Conservation (phyloP, 2,888 invertebrate species). For the Hirudinaria manillensis region DNA sequence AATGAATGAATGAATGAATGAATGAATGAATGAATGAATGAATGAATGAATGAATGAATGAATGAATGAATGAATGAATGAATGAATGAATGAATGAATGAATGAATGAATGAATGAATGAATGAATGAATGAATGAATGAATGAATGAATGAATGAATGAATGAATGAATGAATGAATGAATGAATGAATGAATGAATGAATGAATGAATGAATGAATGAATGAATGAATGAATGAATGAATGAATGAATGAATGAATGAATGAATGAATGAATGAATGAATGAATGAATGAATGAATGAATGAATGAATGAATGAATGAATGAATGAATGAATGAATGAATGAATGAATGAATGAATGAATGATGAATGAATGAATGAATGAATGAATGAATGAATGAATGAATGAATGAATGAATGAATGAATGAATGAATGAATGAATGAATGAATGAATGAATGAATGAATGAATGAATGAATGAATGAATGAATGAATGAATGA, state of each 20-base stretch:
- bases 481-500: too few relatives aligned
- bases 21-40: not conserved
- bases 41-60: slow-evolving; percentile 4
- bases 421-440: too few relatives aligned
- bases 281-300: not conserved
- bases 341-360: not conserved
- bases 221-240: not conserved
- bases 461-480: too few relatives aligned
- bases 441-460: too few relatives aligned
- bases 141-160: too few relatives aligned
- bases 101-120: not conserved
- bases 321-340: not conserved
- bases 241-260: not conserved
- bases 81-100: not conserved
- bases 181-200: too few relatives aligned
- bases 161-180: too few relatives aligned
- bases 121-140: not conserved
- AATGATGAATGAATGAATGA: too few relatives aligned
- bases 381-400: too few relatives aligned
- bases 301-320: not conserved
- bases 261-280: not conserved
- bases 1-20: not conserved
- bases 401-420: too few relatives aligned
- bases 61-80: not conserved
- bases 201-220: too few relatives aligned